phyloP scores from a whole-genome alignment of 2,113 vertebrate species.

The Dinomys branickii region DNA sequence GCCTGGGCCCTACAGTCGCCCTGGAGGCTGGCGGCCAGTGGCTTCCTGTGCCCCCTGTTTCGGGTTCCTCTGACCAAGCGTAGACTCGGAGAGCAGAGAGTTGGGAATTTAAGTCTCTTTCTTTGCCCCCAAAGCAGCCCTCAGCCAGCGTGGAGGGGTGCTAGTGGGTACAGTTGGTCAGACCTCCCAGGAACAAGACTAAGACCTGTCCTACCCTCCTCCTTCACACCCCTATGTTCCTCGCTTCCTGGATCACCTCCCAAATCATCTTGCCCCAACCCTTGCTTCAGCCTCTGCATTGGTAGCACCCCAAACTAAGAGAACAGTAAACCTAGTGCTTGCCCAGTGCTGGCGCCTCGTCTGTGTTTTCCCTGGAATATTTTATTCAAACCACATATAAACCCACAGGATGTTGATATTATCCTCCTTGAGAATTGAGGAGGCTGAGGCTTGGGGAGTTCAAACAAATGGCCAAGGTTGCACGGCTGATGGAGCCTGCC shows the following conservation, averaged over 20 bases:
- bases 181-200: fast-evolving
- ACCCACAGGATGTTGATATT: background rate
- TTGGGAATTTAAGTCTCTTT: background rate
- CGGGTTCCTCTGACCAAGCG: background rate
- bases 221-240: background rate
- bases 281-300: background rate
- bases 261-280: background rate
- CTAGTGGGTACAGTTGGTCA: background rate
- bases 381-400: background rate
- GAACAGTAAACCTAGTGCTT: background rate
- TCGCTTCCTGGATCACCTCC: background rate
- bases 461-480: background rate
- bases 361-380: background rate
- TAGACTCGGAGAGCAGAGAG: background rate
- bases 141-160: background rate
- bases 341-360: background rate
- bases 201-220: background rate
- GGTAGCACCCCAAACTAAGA: background rate
- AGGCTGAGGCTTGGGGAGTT: background rate
- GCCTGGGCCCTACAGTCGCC: background rate
- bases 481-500: background rate
- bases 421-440: background rate
- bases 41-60: background rate
- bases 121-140: background rate
- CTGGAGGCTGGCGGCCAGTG: background rate